Evolutionary conservation across 1,140 invertebrate species (phyloP).

Genomic region (Bombus polaris): DNA sequence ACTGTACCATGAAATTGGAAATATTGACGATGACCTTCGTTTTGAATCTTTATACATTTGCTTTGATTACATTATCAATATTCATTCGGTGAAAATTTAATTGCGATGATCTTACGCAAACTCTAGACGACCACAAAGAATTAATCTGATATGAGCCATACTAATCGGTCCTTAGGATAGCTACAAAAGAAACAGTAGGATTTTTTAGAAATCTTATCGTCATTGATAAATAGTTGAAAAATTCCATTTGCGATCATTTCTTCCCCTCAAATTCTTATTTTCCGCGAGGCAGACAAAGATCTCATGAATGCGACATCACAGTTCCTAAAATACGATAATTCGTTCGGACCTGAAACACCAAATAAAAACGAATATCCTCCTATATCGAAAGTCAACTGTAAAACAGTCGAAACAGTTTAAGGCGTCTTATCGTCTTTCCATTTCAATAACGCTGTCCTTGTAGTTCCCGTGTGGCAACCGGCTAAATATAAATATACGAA

Average conservation of each 20-base stretch:
- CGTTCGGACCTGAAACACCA: too few species aligned
- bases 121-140: too few species aligned
- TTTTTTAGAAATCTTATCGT: neutral
- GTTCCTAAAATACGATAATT: neutral
- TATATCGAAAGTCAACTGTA: neutral
- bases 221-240: neutral
- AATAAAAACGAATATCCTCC: neutral
- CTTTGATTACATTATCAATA: too few species aligned
- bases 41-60: too few species aligned
- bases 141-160: too few species aligned
- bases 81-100: too few species aligned
- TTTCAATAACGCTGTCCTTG: constrained; percentile 12
- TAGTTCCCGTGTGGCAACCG: neutral
- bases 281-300: too few species aligned
- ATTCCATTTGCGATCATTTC: too few species aligned
- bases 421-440: neutral
- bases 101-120: too few species aligned
- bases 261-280: too few species aligned
- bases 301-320: neutral
- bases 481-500: constrained; percentile 42
- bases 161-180: neutral
- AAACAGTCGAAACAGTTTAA: neutral
- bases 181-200: neutral
- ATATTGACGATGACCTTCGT: too few species aligned
- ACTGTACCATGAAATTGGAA: too few species aligned